Evolutionary conservation across 1,140 invertebrate genomes (phyloP), one percentile per base, ranked within the genome.

Genomic region (Drosophila repletoides): DNA sequence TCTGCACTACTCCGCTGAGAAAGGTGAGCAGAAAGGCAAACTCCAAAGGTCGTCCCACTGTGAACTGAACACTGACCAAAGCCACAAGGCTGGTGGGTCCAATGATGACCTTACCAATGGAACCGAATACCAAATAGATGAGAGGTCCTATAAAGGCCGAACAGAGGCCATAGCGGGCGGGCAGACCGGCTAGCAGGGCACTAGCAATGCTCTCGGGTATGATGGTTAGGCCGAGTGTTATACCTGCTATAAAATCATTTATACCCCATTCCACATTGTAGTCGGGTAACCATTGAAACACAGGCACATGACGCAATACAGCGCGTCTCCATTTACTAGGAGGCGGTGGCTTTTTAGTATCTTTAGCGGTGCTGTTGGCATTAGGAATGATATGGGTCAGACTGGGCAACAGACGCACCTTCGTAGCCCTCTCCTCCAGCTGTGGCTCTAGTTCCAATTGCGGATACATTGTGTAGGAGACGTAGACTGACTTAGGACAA

Each of bases 91-190:
- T 96, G 0, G 96, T 97, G 0, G 96, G 96, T 33, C 96, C 97
- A 61, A 98, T 96, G 0, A 96, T 97, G 6, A 98, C 95, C 91
- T 98, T 95, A 91, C 95, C 96, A 17, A 97, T 95, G 0, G 96
- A 97, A 0, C 98, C 98, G 72, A 99, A 94, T 40, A 98, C 83
- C 41, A 95, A 91, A 90, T 99, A 99, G 7, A 98, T 91, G 77
- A 98, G 95, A 55, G 95, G 93, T 91, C 96, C 95, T 94, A 90
- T 76, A 12, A 90, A 90, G 0, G 89, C 89, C 14, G 89, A 90
- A 45, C 88, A 90, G 0, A 90, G 66, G 0, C 89, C 94, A 86
- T 92, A 92, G 80, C 96, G 93, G 1, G 94, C 92, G 0, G 93
- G 93, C 29, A 96, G 86, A 22, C 93, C 93, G 1, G 95, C 95